Evolutionary conservation across 1,140 invertebrate species (phyloP), one percentile per base, ranked within the genome.

Genomic region (Trypoxylus dichotomus): DNA sequence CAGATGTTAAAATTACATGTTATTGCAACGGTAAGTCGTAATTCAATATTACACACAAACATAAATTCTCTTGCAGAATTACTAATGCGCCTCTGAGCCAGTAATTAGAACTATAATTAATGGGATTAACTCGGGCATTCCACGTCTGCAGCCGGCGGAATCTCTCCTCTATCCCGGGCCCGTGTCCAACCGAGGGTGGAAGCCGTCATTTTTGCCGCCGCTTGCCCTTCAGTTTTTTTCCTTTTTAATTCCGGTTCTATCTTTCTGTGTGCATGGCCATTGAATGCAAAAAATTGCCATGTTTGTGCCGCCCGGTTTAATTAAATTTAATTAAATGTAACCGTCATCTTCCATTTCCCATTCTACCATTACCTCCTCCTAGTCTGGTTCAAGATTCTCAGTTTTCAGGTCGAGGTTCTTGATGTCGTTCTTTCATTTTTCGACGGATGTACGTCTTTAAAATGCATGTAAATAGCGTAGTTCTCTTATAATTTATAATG

Each of bases 71-170:
- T 29, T 71, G 13, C 63, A 71, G 63, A 71, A 71, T 71, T 71
- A 32, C 29, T 27, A 29, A 71, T 71, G 63, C 63, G 63, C 63
- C 25, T 32, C 25, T 29, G 63, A 71, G 19, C 63, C 25, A 27
- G 63, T 71, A 71, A 71, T 71, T 71, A 71, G 63, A 71, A 71
- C 63, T 32, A 32, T 71, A 71, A 71, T 71, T 71, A 71, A 71
- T 32, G 63, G 25, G 25, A 32, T 71, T 71, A 71, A 71, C 47
- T 54, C 47, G 47, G 15, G 47, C 47, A 19, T 54, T 54, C 19
- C 15, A 15, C 15, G 19, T 54, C 47, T 5, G 32, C 32, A 5
- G 32, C 32, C 32, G 32, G 5, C 3, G 32, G 32, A 37, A 37
- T 37, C 32, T 37, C 32, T 37, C 32, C 32, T 37, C 5, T 54